phyloP scores from a whole-genome alignment of 2,797 vertebrate species.

The Pelobates cultripes region DNA sequence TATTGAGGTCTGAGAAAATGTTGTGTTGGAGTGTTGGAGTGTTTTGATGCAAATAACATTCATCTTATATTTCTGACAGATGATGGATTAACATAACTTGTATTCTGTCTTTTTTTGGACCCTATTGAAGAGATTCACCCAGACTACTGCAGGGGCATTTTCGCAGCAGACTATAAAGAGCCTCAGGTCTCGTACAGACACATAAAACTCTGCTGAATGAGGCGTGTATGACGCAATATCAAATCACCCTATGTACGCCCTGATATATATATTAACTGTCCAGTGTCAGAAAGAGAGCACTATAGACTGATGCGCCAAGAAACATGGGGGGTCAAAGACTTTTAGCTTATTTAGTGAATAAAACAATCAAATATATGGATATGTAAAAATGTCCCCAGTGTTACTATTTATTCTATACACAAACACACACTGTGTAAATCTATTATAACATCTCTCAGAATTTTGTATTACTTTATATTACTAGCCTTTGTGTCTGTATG shows the following conservation, averaged over 20 bases:
- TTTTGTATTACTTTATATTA: too few relatives aligned
- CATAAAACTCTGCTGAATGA: constrained; percentile 32
- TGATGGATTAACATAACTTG: constrained; percentile 53
- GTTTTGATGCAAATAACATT: constrained; percentile 41
- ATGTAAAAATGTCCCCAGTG: too few relatives aligned
- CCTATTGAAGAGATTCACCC: constrained; percentile 41
- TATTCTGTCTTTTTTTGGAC: constrained; percentile 34
- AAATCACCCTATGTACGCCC: constrained; percentile 38
- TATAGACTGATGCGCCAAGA: too few relatives aligned
- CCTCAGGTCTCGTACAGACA: constrained; percentile 24
- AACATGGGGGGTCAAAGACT: too few relatives aligned
- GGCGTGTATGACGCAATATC: not conserved
- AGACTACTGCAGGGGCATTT: constrained; percentile 35
- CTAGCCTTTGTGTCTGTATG: too few relatives aligned
- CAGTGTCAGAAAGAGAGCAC: too few relatives aligned
- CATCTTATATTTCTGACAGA: constrained; percentile 48
- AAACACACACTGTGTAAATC: too few relatives aligned
- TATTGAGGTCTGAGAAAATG: not conserved
- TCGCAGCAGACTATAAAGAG: constrained; percentile 46
- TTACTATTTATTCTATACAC: too few relatives aligned
- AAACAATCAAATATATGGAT: too few relatives aligned
- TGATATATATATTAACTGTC: not conserved
- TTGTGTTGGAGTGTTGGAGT: too few relatives aligned
- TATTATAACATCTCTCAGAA: too few relatives aligned
- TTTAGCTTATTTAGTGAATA: too few relatives aligned